phyloP scores from a whole-genome alignment of 1,140 invertebrate species.

The Coelopa frigida region DNA sequence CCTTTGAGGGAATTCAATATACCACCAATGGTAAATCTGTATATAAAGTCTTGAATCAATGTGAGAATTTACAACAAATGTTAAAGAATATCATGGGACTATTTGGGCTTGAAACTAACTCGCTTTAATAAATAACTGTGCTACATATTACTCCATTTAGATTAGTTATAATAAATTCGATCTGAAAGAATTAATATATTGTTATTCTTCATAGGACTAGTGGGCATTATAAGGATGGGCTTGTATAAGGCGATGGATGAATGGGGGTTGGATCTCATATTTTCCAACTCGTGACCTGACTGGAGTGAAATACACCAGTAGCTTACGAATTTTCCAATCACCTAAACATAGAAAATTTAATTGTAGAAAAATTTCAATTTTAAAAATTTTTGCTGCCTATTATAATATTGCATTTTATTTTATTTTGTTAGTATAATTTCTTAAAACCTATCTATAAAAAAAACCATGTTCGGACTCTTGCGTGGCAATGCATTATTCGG shows the following conservation, averaged over 20 bases:
- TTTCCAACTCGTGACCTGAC: no score
- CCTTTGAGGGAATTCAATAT: neutral
- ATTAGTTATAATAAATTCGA: no score
- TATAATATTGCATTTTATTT: neutral
- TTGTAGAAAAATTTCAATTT: constrained; percentile 7
- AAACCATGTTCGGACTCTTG: constrained; percentile 24
- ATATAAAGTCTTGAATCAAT: neutral
- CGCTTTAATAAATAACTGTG: no score
- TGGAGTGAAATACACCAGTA: no score
- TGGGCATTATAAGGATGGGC: no score
- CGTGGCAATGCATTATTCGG: constrained; percentile 13
- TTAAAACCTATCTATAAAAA: neutral
- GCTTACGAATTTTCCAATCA: constrained; percentile 2
- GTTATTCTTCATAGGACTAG: no score
- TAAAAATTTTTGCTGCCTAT: constrained; percentile 5
- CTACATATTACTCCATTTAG: no score
- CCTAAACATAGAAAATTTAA: constrained; percentile 10
- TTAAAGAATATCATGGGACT: no score
- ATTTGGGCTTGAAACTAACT: no score
- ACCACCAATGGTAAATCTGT: neutral
- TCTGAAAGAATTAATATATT: no score
- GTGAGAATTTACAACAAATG: constrained; percentile 3
- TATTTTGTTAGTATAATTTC: neutral
- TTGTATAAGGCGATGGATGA: no score
- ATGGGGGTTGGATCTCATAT: no score